These are phyloP conservation scores for Trisateles emortualis DNA, from an alignment of 2,888 invertebrate species.

Conservation along the genomic window DNA sequence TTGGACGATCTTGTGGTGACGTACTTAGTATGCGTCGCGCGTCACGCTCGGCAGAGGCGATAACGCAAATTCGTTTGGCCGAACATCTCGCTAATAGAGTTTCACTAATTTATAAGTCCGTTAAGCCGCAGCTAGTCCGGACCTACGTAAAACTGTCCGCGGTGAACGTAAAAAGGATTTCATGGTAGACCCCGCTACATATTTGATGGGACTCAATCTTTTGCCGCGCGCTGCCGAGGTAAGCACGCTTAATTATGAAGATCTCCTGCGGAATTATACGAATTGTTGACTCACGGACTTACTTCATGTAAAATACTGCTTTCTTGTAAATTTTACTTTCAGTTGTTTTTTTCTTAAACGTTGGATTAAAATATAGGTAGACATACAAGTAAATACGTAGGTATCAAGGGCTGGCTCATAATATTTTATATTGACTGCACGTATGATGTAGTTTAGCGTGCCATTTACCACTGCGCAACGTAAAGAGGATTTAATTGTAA, in stretches of 20 bases:
- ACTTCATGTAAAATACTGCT: slow-evolving; percentile 48
- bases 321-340: slow-evolving; percentile 47
- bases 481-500: too few species aligned
- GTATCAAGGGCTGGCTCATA: too few species aligned
- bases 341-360: slow-evolving; percentile 34
- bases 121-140: slow-evolving; percentile 73
- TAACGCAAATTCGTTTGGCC: slow-evolving; percentile 86
- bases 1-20: slow-evolving; percentile 65
- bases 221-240: slow-evolving; percentile 61
- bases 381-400: too few species aligned
- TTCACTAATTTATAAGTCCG: slow-evolving; percentile 86
- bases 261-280: slow-evolving; percentile 64
- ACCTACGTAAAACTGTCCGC: slow-evolving; percentile 79
- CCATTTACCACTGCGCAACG: too few species aligned
- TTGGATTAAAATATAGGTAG: slow-evolving; percentile 5
- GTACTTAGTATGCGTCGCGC: slow-evolving; percentile 81
- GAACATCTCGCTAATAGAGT: slow-evolving; percentile 87
- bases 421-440: too few species aligned
- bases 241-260: slow-evolving; percentile 76
- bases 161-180: slow-evolving; percentile 81
- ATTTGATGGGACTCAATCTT: slow-evolving; percentile 78
- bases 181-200: slow-evolving; percentile 78
- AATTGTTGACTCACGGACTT: slow-evolving; percentile 58
- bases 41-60: slow-evolving; percentile 77
- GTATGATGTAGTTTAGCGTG: too few species aligned